Evolutionary conservation across 2,888 invertebrate species (phyloP).

Genomic region (Ochropleura plecta): DNA sequence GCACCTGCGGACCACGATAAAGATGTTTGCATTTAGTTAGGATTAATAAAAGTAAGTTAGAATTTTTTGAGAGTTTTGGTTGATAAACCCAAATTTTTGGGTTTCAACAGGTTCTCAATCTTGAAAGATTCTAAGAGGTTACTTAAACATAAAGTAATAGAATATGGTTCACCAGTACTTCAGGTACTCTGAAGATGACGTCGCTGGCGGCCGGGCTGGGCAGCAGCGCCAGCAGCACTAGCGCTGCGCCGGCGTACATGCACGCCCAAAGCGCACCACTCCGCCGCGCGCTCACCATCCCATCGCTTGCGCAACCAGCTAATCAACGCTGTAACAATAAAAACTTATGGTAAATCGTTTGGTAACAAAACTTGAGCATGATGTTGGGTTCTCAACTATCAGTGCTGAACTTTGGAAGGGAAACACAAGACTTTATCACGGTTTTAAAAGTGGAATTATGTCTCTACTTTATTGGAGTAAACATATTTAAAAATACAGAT

Average conservation of each 20-base stretch:
- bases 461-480: too few species aligned
- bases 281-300: slow-evolving; percentile 61
- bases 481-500: too few species aligned
- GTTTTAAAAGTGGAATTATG: too few species aligned
- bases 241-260: slow-evolving; percentile 62
- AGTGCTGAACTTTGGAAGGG: too few species aligned
- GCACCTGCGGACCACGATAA: slow-evolving; percentile 74
- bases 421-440: background rate
- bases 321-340: slow-evolving; percentile 27
- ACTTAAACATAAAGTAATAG: background rate
- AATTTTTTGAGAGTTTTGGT: too few species aligned
- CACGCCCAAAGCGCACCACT: slow-evolving; percentile 43
- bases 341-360: background rate
- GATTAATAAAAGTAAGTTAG: too few species aligned
- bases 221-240: slow-evolving; percentile 69
- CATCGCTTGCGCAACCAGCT: slow-evolving; percentile 58
- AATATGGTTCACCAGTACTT: slow-evolving; percentile 79
- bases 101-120: too few species aligned
- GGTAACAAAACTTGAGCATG: background rate
- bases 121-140: background rate
- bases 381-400: too few species aligned
- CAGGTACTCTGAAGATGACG: slow-evolving; percentile 86
- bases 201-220: slow-evolving; percentile 68
- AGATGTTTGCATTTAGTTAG: background rate
- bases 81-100: too few species aligned